Base-by-base conservation (phyloP, 2,888 invertebrate species). In the Phortica okadai region DNA sequence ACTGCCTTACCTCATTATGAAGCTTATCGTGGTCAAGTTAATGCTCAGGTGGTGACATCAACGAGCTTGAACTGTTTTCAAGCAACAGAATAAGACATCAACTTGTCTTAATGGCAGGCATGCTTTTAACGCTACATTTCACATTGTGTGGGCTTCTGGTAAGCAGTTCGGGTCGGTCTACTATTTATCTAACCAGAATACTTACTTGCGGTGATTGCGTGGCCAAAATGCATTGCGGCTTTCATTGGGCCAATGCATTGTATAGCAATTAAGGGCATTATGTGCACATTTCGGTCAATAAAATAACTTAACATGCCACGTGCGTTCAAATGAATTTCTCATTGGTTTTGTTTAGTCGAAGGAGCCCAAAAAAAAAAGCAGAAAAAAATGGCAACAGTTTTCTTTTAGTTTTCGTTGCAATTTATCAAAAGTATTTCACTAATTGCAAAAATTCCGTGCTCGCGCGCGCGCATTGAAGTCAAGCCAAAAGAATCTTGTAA, bases 401-500 rank as follows among this genome's bases (percentile, higher is more conserved):
- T 50, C 50, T 50, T 50, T 16, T 59, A 10, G 8, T 59, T 59
- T 59, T 59, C 59, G n/a, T 59, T 11, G 8, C 7, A 59, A 14
- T 59, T 59, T n/a, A n/a, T 16, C 14, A 64, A 64, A 64, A 64
- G 64, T 64, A 67, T 42, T 33, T 44, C 14, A 67, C 44, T 69
- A 69, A 69, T 69, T 69, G 69, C 21, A 21, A 45, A 50, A 69
- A 45, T 45, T 45, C 69, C 69, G 45, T 45, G 69, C 45, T 16
- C 25, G 45, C 16, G 45, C 4, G 16, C n/a, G 67, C 33, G 62
- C 42, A 66, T 16, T 42, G 42, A 56, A 59, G 59, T 7, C 21
- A 59, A 80, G 86, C 85, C 87, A 87, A 86, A 85, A 86, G 85
- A 85, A 85, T 85, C 86, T 85, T 80, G 86, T 85, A 85, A 85